Conservation (phyloP, 1,140 invertebrate genomes). For the Antheraea pernyi region DNA sequence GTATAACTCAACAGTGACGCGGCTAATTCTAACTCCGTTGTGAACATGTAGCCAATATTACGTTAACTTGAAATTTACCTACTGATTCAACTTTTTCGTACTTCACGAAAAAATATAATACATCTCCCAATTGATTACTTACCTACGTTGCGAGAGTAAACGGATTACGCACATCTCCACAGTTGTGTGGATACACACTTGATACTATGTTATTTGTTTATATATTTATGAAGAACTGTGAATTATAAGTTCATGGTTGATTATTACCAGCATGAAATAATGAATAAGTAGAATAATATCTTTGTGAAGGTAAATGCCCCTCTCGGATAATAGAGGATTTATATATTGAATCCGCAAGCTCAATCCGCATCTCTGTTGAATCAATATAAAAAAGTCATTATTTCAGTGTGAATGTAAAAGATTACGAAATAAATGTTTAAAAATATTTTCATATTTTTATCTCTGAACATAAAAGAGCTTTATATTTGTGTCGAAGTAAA, state of each 20-base stretch:
- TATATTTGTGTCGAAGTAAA: background rate
- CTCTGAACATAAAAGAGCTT: background rate
- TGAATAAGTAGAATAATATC: too few relatives aligned
- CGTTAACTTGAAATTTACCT: background rate
- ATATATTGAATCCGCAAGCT: background rate
- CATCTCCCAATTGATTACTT: background rate
- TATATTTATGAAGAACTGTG: too few relatives aligned
- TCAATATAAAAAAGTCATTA: background rate
- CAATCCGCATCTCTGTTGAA: background rate
- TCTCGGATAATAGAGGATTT: background rate
- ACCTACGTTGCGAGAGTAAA: background rate
- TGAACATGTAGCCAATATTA: too few relatives aligned
- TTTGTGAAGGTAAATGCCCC: too few relatives aligned
- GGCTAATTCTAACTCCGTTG: too few relatives aligned
- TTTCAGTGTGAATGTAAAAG: background rate
- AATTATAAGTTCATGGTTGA: too few relatives aligned
- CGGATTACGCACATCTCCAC: background rate
- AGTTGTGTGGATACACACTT: too few relatives aligned
- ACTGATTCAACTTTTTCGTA: background rate
- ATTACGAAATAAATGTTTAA: background rate
- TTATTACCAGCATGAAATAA: too few relatives aligned
- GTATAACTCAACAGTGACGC: too few relatives aligned
- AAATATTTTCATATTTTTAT: constrained; percentile 2
- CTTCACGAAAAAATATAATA: background rate
- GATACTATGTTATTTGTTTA: too few relatives aligned